phyloP scores from a whole-genome alignment of 2,797 vertebrate species.

The Gephyroberyx darwinii region DNA sequence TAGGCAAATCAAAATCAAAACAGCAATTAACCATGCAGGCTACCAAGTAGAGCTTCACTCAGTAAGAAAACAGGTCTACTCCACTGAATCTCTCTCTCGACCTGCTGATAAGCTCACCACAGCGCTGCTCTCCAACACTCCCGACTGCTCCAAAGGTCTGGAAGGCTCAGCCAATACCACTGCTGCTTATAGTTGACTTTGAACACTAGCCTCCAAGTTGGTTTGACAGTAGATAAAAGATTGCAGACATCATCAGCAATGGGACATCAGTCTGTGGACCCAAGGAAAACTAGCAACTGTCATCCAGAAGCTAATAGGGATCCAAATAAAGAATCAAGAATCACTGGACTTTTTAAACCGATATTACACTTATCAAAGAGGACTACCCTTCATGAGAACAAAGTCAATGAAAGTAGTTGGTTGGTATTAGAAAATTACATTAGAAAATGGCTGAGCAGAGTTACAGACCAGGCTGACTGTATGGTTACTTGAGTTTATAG shows the following conservation, averaged over 20 bases:
- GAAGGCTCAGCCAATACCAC: slow-evolving; percentile 21
- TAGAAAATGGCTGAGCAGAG: background rate
- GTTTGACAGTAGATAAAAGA: slow-evolving; percentile 23
- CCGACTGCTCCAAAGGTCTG: slow-evolving; percentile 72
- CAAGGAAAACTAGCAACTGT: too few relatives aligned
- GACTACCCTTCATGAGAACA: too few relatives aligned
- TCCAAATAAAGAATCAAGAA: too few relatives aligned
- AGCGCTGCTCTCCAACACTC: slow-evolving; percentile 6
- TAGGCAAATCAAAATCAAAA: slow-evolving; percentile 2
- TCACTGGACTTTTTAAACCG: background rate
- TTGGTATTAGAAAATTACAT: too few relatives aligned
- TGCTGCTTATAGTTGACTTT: slow-evolving; percentile 2
- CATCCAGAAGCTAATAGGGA: too few relatives aligned
- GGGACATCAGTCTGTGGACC: background rate
- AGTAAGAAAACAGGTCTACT: slow-evolving; percentile 4
- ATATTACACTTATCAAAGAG: background rate
- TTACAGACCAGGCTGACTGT: background rate
- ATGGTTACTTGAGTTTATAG: background rate
- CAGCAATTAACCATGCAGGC: slow-evolving; percentile 12
- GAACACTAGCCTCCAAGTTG: slow-evolving; percentile 24
- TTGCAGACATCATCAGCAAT: slow-evolving; percentile 2
- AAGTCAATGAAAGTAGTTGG: too few relatives aligned
- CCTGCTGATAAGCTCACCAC: slow-evolving; percentile 67
- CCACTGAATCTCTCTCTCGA: slow-evolving; percentile 18
- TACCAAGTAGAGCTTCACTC: background rate